Evolutionary conservation across 2,113 vertebrate genomes (phyloP).

Genomic region (Mirza zaza): DNA sequence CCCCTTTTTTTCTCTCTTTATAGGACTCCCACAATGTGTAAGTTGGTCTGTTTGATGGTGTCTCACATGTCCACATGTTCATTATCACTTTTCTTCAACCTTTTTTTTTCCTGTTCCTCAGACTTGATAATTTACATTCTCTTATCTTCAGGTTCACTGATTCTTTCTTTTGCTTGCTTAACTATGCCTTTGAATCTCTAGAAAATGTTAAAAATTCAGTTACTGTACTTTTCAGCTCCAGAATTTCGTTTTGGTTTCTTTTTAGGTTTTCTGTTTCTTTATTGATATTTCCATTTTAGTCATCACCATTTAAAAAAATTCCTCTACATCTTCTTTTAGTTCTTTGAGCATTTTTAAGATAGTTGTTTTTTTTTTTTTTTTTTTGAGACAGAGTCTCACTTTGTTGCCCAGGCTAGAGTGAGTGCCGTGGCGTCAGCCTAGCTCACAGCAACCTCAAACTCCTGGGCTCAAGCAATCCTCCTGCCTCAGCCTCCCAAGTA

Average conservation of each 20-base stretch:
- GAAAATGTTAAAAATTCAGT: background rate
- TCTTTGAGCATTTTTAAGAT: background rate
- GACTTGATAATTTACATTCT: background rate
- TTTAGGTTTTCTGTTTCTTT: background rate
- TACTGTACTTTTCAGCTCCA: background rate
- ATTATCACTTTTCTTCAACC: background rate
- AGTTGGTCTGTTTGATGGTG: background rate
- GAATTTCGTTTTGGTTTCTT: background rate
- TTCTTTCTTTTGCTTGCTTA: background rate
- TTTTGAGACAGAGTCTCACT: too few species aligned
- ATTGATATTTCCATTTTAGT: background rate
- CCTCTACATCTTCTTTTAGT: background rate
- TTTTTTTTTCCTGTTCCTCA: background rate
- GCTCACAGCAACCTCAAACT: too few species aligned
- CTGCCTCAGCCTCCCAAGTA: too few species aligned
- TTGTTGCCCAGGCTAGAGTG: too few species aligned
- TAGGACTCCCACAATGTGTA: background rate
- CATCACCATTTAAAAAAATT: background rate
- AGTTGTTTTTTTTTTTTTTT: too few species aligned
- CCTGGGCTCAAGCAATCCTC: too few species aligned
- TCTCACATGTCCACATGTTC: background rate
- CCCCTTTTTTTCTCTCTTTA: background rate
- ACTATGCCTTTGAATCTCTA: background rate
- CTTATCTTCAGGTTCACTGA: background rate
- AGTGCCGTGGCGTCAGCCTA: too few species aligned